Evolutionary conservation across 2,797 vertebrate genomes (phyloP).

Genomic region (Rhinichthys osculus): DNA sequence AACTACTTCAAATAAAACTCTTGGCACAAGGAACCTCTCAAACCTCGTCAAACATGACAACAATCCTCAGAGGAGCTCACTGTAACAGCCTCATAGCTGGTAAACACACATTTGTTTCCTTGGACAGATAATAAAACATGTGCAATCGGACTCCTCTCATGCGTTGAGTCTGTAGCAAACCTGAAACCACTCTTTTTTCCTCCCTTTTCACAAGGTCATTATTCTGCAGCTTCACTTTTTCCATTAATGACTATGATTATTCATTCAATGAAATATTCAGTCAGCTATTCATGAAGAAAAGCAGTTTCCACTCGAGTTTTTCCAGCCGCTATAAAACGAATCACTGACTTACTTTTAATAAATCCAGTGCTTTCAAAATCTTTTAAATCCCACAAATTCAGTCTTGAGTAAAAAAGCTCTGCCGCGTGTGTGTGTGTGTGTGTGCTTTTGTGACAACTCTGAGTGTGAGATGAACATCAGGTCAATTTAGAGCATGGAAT

Average conservation of each 20-base stretch:
- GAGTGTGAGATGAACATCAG: constrained; percentile 15
- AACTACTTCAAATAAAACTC: background rate
- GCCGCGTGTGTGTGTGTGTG: background rate
- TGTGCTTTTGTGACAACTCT: background rate
- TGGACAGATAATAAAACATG: background rate
- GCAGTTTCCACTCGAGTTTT: background rate
- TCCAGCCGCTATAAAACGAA: background rate
- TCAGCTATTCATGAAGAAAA: constrained; percentile 1
- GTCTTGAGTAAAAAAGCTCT: background rate
- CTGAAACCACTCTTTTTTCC: background rate
- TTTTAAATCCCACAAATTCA: constrained; percentile 1
- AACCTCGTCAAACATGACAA: background rate
- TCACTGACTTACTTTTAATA: background rate
- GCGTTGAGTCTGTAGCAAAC: background rate
- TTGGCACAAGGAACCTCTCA: background rate
- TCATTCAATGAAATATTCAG: background rate
- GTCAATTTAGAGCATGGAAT: constrained; percentile 29
- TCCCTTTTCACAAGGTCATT: background rate
- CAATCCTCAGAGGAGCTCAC: background rate
- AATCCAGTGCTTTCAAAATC: constrained; percentile 6
- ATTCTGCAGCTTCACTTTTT: constrained; percentile 5
- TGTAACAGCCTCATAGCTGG: background rate
- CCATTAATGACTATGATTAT: background rate
- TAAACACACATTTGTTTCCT: constrained; percentile 8
- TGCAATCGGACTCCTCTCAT: background rate